Percentiles rank a stretch among this genome's conserved stretches.
phyloP scores from a whole-genome alignment of 2,888 invertebrate species.

The Hypomecis punctinalis region DNA sequence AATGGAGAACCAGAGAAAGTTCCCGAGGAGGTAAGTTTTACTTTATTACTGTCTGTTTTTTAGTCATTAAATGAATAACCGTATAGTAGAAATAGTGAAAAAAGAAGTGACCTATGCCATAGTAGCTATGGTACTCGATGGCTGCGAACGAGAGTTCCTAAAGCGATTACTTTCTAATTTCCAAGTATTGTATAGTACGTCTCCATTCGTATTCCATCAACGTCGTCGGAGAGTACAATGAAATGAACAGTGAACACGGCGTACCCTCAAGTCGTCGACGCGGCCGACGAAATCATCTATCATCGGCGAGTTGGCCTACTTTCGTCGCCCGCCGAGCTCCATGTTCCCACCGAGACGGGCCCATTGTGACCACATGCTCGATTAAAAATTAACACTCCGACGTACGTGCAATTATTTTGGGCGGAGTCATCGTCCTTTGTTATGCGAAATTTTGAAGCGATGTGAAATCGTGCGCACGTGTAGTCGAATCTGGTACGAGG shows the following conservation, averaged over 20 bases:
- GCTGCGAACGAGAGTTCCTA: constrained; percentile 42
- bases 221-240: constrained; percentile 53
- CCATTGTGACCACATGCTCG: constrained; percentile 40
- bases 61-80: constrained; percentile 17
- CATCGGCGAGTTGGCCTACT: constrained; percentile 60
- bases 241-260: constrained; percentile 44
- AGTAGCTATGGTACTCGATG: constrained; percentile 30
- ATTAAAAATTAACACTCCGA: constrained; percentile 36
- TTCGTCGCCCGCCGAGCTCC: constrained; percentile 46
- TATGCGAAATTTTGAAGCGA: constrained; percentile 60
- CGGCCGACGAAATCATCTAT: constrained; percentile 51
- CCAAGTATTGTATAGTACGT: constrained; percentile 39
- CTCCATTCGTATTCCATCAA: constrained; percentile 57
- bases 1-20: constrained; percentile 87
- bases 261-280: constrained; percentile 44
- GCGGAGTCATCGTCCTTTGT: constrained; percentile 60
- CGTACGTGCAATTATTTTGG: constrained; percentile 46
- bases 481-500: constrained; percentile 55
- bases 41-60: constrained; percentile 24
- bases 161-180: constrained; percentile 64
- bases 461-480: constrained; percentile 63
- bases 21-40: constrained; percentile 86
- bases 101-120: constrained; percentile 13
- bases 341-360: constrained; percentile 33
- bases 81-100: constrained; percentile 25